Evolutionary conservation across 2,113 vertebrate genomes (phyloP).

Genomic region (Microcebus ravelobensis): DNA sequence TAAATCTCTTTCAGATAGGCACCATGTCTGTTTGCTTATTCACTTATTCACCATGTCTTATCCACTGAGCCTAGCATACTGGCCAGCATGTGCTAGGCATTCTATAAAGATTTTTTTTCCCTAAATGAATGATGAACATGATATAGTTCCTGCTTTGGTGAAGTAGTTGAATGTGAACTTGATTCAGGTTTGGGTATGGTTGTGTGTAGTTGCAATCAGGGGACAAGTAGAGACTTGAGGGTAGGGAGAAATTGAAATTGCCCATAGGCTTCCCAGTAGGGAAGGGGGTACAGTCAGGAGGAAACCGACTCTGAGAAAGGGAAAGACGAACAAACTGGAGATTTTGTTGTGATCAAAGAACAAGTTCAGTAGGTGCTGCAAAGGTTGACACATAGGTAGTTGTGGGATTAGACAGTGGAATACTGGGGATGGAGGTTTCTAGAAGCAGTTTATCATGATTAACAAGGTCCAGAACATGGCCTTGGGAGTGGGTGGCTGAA

Average conservation of each 20-base stretch:
- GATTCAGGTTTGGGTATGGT: background rate
- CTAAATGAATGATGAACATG: background rate
- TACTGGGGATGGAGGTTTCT: background rate
- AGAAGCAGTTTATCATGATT: background rate
- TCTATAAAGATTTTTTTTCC: background rate
- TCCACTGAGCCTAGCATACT: background rate
- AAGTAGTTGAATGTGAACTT: background rate
- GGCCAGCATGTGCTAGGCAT: background rate
- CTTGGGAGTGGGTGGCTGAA: background rate
- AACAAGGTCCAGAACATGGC: background rate
- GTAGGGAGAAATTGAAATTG: background rate
- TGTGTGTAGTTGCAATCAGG: background rate
- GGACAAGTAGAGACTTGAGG: background rate
- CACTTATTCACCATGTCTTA: background rate
- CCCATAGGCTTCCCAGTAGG: background rate
- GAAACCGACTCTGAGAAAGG: background rate
- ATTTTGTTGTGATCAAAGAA: too few species aligned
- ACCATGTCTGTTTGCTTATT: background rate
- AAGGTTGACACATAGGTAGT: background rate
- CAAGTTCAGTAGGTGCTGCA: background rate
- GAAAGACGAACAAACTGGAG: background rate
- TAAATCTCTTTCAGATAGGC: background rate
- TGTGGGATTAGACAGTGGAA: background rate
- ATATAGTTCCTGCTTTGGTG: background rate
- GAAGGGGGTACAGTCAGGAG: background rate